Evolutionary conservation across 2,888 invertebrate genomes (phyloP), one percentile per base, ranked within the genome.

Genomic region (Pandemis corylana): DNA sequence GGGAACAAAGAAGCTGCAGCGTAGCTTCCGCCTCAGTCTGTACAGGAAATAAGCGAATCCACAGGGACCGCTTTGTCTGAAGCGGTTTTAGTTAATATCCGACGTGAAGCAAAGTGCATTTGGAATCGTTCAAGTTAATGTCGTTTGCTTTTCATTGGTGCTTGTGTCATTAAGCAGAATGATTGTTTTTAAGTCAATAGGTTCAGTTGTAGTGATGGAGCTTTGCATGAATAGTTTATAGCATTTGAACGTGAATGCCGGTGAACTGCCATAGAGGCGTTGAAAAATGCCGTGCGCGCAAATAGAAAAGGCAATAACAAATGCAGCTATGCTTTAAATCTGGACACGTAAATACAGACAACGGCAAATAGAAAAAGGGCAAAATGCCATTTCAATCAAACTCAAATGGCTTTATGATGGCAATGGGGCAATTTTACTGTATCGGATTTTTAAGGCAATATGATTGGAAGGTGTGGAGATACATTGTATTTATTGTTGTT

Each of bases 11-110:
- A 85, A 82, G 77, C 75, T 78, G 81, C 80, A 76, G 72, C 67
- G 76, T 79, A 77, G 85, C 83, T 90, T 92, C 92, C 92, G 89
- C 84, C 82, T 81, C 80, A 84, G 92, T 92, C 93, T 92, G 86
- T 84, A 83, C 91, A 90, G 93, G 93, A 93, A 93, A 92, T 91
- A 89, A 87, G 85, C 87, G 87, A 82, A 87, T 85, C 87, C 85
- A 85, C 86, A 79, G 83, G 83, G 85, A 84, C 80, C 80, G 87
- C 89, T 89, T 90, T 91, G 91, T 90, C 87, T 68, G 53, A 76
- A 80, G 79, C 82, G 80, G 82, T 85, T 71, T 84, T 79, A 79
- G 81, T 80, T 80, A 80, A 82, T 85, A 82, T 84, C 82, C 83
- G 84, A 81, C 73, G 77, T 72, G 75, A 78, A 77, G 76, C 67